Conservation (phyloP, 2,113 vertebrate species). For the Geococcyx californianus region DNA sequence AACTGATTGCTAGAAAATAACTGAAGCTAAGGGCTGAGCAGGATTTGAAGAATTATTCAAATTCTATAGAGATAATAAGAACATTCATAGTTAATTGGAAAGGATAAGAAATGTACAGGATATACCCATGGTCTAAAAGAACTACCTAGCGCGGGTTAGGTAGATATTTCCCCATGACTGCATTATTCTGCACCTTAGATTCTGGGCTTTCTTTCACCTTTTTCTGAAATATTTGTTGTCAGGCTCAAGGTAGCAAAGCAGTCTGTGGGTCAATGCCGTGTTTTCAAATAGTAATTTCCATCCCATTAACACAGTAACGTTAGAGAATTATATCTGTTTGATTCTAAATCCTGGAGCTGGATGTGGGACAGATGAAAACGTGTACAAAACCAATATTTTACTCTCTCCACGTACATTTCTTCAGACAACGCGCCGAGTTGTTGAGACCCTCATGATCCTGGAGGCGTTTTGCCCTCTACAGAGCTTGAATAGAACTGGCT, state of each 20-base stretch:
- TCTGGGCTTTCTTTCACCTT: not conserved
- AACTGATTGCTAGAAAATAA: not conserved
- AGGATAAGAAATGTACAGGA: not conserved
- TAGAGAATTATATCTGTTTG: not conserved
- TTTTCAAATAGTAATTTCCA: not conserved
- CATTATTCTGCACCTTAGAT: not conserved
- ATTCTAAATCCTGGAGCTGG: not conserved
- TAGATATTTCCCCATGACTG: not conserved
- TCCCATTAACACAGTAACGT: not conserved
- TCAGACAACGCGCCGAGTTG: not conserved
- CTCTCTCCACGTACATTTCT: not conserved
- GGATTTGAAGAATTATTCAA: not conserved
- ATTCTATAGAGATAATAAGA: not conserved
- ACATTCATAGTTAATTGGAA: constrained; percentile 6
- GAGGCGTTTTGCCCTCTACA: not conserved
- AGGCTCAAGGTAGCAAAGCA: not conserved
- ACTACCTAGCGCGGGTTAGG: not conserved
- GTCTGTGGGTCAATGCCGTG: not conserved
- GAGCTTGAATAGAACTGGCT: not conserved
- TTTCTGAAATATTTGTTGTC: not conserved
- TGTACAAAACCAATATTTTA: not conserved
- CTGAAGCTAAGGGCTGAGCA: not conserved
- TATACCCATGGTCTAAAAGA: not conserved
- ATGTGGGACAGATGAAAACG: not conserved
- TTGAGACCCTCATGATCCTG: not conserved